These are phyloP conservation scores for Luperina testacea DNA, from an alignment of 2,888 invertebrate species.

Conservation along the genomic window DNA sequence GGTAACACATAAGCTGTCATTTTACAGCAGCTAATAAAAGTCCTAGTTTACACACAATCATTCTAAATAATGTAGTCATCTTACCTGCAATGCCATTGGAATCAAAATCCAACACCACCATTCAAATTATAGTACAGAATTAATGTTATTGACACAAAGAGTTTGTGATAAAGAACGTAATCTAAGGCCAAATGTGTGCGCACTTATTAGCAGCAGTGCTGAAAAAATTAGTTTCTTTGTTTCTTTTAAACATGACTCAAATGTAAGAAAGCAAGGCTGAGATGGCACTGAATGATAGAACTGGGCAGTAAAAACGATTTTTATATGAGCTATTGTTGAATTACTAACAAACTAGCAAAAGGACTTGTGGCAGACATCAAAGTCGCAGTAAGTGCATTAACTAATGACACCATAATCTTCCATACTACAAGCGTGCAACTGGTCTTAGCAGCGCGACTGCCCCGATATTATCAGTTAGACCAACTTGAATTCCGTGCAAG, in stretches of 20 bases:
- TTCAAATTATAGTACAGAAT: slow-evolving; percentile 40
- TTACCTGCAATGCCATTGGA: slow-evolving; percentile 57
- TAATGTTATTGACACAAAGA: slow-evolving; percentile 23
- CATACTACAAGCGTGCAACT: not conserved
- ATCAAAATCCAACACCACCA: slow-evolving; percentile 54
- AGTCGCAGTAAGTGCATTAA: not conserved
- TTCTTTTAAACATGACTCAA: slow-evolving; percentile 3
- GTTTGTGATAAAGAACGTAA: slow-evolving; percentile 25
- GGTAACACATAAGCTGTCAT: too few species aligned
- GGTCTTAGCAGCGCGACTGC: not conserved
- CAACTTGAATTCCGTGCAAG: slow-evolving; percentile 19
- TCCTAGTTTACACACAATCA: not conserved
- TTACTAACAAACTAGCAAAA: not conserved
- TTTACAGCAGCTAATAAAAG: too few species aligned
- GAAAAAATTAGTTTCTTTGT: slow-evolving; percentile 6
- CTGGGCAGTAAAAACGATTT: not conserved
- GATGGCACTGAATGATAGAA: not conserved
- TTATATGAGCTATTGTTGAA: not conserved
- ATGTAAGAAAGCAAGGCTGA: not conserved
- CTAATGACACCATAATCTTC: slow-evolving; percentile 6
- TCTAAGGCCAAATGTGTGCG: slow-evolving; percentile 33
- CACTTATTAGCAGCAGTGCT: slow-evolving; percentile 11
- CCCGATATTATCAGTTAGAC: slow-evolving; percentile 18
- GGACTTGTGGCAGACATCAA: not conserved
- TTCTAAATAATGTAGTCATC: slow-evolving; percentile 30